These are phyloP conservation scores for Molothrus ater DNA, from an alignment of 2,797 vertebrate genomes.

Conservation along the genomic window DNA sequence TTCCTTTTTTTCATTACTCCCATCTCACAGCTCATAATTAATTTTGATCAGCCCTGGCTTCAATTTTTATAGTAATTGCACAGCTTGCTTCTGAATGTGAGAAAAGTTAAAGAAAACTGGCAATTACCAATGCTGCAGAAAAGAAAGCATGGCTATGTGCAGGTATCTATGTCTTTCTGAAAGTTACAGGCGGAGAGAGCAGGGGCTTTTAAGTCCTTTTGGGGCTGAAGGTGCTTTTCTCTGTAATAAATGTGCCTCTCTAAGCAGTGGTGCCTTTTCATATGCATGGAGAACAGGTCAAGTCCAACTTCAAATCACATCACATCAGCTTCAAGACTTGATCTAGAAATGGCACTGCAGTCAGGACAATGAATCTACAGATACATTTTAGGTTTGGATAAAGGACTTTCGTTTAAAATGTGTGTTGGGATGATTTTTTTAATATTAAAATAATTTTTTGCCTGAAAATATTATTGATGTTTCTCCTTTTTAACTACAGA, in stretches of 20 bases:
- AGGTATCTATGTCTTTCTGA: neutral
- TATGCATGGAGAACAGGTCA: neutral
- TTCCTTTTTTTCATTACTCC: neutral
- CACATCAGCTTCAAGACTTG: neutral
- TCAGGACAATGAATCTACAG: neutral
- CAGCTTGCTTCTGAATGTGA: neutral
- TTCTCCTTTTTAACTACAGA: neutral
- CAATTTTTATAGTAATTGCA: neutral
- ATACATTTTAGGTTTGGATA: neutral
- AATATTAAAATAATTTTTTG: neutral
- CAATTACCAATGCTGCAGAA: neutral
- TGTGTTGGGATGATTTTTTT: neutral
- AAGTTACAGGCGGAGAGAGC: accelerated
- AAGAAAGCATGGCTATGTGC: neutral
- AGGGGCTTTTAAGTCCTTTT: neutral
- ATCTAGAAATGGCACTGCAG: neutral
- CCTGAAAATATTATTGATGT: neutral
- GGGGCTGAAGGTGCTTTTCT: neutral
- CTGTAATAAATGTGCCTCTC: neutral
- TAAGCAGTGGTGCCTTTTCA: neutral
- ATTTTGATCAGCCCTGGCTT: neutral
- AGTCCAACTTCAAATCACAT: neutral
- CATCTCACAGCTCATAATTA: constrained; percentile 6
- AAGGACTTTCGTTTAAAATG: neutral
- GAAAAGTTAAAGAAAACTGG: neutral